phyloP scores from a whole-genome alignment of 2,113 vertebrate species.

The Manacus vitellinus region DNA sequence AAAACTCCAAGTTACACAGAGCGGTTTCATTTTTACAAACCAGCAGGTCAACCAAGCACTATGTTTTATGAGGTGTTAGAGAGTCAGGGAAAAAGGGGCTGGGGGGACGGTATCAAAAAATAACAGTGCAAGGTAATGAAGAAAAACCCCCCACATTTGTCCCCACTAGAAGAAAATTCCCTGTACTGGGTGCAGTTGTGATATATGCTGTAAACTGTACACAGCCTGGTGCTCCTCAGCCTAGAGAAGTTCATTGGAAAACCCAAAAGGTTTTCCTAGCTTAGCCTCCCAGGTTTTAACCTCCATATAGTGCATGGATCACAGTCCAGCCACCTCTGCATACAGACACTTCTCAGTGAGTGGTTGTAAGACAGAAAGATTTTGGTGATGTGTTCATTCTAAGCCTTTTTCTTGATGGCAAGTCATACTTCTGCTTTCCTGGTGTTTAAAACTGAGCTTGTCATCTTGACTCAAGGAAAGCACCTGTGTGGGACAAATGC shows the following conservation, averaged over 20 bases:
- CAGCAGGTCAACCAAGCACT: neutral
- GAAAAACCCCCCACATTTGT: rapidly evolving
- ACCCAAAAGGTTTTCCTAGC: neutral
- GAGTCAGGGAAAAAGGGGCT: neutral
- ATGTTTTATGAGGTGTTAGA: slow-evolving; percentile 19
- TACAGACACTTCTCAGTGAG: neutral
- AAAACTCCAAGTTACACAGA: neutral
- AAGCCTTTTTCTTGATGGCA: neutral
- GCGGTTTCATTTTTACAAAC: neutral
- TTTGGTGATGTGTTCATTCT: neutral
- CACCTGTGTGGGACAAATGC: neutral
- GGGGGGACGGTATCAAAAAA: neutral
- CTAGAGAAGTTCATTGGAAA: neutral
- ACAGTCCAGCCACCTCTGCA: neutral
- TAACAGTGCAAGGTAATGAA: neutral
- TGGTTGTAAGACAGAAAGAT: neutral
- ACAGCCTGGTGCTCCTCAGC: neutral
- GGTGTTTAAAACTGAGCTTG: neutral
- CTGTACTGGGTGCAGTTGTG: neutral
- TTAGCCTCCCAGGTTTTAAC: neutral
- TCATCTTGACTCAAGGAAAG: neutral
- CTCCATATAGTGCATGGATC: neutral
- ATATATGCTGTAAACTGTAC: neutral
- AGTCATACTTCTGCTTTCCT: neutral
- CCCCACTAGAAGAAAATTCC: neutral